phyloP scores from a whole-genome alignment of 2,113 vertebrate genomes.

The Equus przewalskii region DNA sequence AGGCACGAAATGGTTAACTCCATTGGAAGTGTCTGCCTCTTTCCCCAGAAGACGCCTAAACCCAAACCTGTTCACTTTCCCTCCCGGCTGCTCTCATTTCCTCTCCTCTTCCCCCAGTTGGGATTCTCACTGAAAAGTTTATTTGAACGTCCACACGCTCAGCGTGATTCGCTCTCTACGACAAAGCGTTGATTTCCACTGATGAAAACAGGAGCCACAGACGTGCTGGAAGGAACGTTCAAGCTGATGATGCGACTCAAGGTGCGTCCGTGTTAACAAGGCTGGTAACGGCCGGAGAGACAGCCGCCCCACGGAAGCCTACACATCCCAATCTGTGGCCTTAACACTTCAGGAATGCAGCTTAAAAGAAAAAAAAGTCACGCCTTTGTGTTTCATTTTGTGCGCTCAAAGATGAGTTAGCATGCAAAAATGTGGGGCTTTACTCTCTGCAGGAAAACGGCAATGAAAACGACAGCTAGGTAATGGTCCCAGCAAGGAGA shows the following conservation, averaged over 20 bases:
- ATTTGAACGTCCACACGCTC: neutral
- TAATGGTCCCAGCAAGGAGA: neutral
- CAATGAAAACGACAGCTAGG: neutral
- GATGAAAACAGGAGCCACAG: neutral
- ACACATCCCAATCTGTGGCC: neutral
- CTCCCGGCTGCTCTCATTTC: neutral
- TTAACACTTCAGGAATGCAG: neutral
- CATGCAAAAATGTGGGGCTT: neutral
- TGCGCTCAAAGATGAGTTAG: neutral
- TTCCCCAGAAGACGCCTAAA: neutral
- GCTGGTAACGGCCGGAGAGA: neutral
- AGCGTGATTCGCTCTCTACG: neutral
- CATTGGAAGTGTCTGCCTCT: neutral
- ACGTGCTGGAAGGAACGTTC: neutral
- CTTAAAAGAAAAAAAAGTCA: neutral
- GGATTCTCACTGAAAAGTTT: neutral
- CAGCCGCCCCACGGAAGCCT: neutral
- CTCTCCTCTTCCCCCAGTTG: neutral
- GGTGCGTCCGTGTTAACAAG: fast-evolving
- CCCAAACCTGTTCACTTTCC: neutral
- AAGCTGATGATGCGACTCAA: fast-evolving
- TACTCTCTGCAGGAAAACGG: neutral
- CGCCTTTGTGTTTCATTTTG: neutral
- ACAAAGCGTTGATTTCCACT: neutral
- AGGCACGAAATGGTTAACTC: neutral